phyloP scores from a whole-genome alignment of 2,888 invertebrate genomes.

The Diogma glabrata region DNA sequence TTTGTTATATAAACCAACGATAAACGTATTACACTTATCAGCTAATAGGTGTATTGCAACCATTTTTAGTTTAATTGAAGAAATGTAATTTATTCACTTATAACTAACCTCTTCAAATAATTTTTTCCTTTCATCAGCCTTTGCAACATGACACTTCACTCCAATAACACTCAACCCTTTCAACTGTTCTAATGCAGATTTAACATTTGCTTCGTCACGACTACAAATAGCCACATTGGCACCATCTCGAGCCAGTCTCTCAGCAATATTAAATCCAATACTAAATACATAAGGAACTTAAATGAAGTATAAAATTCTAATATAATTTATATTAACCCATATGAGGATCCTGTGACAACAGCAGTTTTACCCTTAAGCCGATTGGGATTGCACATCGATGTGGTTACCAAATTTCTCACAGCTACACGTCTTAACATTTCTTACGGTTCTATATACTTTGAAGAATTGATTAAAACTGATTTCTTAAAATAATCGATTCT shows the following conservation, averaged over 20 bases:
- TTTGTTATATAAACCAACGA: too few relatives aligned
- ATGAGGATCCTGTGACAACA: slow-evolving; percentile 80
- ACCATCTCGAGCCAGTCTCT: slow-evolving; percentile 72
- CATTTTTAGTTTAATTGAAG: too few relatives aligned
- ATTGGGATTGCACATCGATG: slow-evolving; percentile 17
- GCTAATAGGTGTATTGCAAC: too few relatives aligned
- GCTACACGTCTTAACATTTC: too few relatives aligned
- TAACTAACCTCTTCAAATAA: slow-evolving; percentile 54
- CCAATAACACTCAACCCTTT: slow-evolving; percentile 42
- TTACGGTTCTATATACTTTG: too few relatives aligned
- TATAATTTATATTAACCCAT: slow-evolving; percentile 39
- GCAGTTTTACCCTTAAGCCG: slow-evolving; percentile 70
- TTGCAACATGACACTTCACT: slow-evolving; percentile 79
- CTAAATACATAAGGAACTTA: too few relatives aligned
- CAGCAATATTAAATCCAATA: slow-evolving; percentile 87
- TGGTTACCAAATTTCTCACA: slow-evolving; percentile 4
- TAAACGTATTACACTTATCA: too few relatives aligned
- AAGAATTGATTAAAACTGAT: too few relatives aligned
- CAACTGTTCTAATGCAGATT: slow-evolving; percentile 58
- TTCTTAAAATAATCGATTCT: too few relatives aligned
- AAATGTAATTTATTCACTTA: too few relatives aligned
- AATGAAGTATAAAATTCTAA: too few relatives aligned
- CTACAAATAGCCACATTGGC: slow-evolving; percentile 88
- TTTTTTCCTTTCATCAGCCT: slow-evolving; percentile 62
- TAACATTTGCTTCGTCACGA: slow-evolving; percentile 77